Evolutionary conservation across 2,113 vertebrate species (phyloP).

Genomic region (Carlito syrichta): DNA sequence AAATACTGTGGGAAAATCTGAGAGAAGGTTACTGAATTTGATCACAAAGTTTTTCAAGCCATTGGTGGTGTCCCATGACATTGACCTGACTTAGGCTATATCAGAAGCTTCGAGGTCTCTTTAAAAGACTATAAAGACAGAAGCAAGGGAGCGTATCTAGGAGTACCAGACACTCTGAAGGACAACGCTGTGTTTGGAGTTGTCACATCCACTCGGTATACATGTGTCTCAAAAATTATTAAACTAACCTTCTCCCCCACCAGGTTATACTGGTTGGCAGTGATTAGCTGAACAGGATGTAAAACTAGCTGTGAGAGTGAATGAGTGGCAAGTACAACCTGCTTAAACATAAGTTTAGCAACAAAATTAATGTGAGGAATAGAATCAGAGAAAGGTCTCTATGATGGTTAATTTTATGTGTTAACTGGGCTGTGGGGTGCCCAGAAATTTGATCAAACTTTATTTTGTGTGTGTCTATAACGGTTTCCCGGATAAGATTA

Average conservation of each 20-base stretch:
- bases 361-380: not conserved
- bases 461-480: not conserved
- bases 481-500: not conserved
- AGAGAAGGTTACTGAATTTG: not conserved
- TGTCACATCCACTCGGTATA: not conserved
- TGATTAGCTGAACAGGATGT: not conserved
- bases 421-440: not conserved
- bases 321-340: not conserved
- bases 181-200: not conserved
- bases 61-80: not conserved
- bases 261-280: not conserved
- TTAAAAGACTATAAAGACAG: not conserved
- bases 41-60: not conserved
- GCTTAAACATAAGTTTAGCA: not conserved
- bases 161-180: not conserved
- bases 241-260: not conserved
- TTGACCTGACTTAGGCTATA: no score
- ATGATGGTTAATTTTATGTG: not conserved
- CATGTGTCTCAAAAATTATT: not conserved
- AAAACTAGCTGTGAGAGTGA: not conserved
- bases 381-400: not conserved
- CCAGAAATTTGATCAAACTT: not conserved
- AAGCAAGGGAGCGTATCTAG: not conserved
- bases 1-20: not conserved
- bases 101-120: not conserved